Evolutionary conservation across 37 sponge, comb jelly and placozoan species (phyloP), one percentile per base, ranked within the genome.

Genomic region (Axinella damicornis): DNA sequence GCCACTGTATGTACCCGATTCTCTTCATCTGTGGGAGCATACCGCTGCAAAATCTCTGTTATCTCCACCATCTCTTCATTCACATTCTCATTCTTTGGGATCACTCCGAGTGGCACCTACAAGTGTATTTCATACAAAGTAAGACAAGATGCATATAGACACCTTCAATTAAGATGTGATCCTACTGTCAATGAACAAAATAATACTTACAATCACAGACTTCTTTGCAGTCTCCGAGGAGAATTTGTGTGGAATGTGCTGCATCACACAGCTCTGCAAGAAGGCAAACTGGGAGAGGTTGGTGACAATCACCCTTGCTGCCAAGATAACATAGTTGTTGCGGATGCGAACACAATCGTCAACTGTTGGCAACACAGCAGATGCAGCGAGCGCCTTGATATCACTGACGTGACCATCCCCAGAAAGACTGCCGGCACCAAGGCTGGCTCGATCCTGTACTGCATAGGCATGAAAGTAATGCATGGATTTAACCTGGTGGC

Each of bases 11-110:
- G 46, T 46, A 72, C 73, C 53, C 63, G 14, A 20, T 11, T 25
- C n/a, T n/a, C 39, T 2, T 54, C 39, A 30, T 25, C 36, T 33
- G 36, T 31, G 6, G 82, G 82, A 15, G 31, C 59, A 69, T 69
- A 81, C 24, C 69, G 58, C 1, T 81, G 82, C 9, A 68, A 33
- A 4, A 28, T 2, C 57, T 81, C 82, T 35, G 69, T n/a, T 18
- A 81, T 69, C 20, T 52, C 56, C 21, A 56, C 38, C 82, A 81
- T 81, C 36, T 65, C 65, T 27, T 79, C 79, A 21, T 34, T 46
- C 9, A 12, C 9, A 9, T 46, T 46, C 46, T 46, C 46, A 9
- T 46, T 46, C 9, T 46, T 46, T 46, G 46, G 46, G 4, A 9
- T 9, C 9, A 46, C 46, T 9, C 46, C 46, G 9, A 46, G 46